These are phyloP conservation scores for Drepana arcuata DNA, from an alignment of 1,140 invertebrate genomes.

Conservation along the genomic window DNA sequence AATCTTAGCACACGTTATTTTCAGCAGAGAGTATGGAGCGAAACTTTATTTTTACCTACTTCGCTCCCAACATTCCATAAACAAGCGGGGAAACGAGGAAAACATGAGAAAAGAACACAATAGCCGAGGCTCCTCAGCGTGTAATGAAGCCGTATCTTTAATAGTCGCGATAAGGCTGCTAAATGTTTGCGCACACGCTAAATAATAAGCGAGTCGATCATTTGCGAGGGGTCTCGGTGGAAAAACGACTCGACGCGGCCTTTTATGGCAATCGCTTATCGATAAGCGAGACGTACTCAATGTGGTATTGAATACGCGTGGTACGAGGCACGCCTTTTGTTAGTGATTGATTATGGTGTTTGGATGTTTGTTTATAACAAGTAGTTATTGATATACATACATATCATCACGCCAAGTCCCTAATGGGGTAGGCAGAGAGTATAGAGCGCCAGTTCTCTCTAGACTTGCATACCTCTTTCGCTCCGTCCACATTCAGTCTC, in stretches of 20 bases:
- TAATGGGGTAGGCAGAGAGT: too few relatives aligned
- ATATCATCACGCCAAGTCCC: too few relatives aligned
- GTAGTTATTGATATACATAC: too few relatives aligned
- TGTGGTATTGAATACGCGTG: slow-evolving; percentile 47
- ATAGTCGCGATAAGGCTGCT: slow-evolving; percentile 62
- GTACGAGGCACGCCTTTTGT: slow-evolving; percentile 6
- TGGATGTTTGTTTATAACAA: too few relatives aligned
- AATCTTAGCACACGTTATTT: too few relatives aligned
- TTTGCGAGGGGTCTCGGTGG: slow-evolving; percentile 51
- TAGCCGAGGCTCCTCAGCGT: slow-evolving; percentile 25
- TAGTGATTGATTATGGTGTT: too few relatives aligned
- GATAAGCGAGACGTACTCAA: slow-evolving; percentile 33
- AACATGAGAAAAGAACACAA: slow-evolving; percentile 28
- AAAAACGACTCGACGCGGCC: slow-evolving; percentile 48
- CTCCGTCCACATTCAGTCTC: too few relatives aligned
- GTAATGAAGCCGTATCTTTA: slow-evolving; percentile 70
- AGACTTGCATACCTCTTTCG: too few relatives aligned
- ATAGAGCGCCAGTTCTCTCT: too few relatives aligned
- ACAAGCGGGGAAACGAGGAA: slow-evolving; percentile 24
- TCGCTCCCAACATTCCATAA: slow-evolving; percentile 7
- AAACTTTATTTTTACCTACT: too few relatives aligned
- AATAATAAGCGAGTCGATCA: slow-evolving; percentile 65
- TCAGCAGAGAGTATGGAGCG: too few relatives aligned
- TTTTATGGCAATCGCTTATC: slow-evolving; percentile 48
- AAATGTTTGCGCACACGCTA: slow-evolving; percentile 69